Base-by-base conservation (phyloP, 2,888 invertebrate genomes). In the Cosmopolites sordidus region DNA sequence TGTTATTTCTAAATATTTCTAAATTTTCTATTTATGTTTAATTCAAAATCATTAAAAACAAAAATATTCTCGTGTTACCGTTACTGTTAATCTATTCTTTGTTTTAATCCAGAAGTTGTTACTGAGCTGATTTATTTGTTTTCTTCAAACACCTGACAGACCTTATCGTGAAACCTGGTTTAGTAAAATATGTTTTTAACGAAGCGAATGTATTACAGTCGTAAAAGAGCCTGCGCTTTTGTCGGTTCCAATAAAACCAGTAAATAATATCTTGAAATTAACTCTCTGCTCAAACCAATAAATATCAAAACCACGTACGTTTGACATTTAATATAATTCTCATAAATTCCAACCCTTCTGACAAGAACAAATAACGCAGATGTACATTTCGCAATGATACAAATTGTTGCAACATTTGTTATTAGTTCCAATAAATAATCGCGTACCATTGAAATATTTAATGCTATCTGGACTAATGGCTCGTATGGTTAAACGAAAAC, bases 401-500 rank as follows among this genome's bases (percentile, higher is more conserved):
- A 45, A 45, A 46, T 46, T 39, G 39, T 22, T 46, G 27, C 33
- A 46, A 38, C 46, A 46, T 22, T 39, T 15, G 46, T 39, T 46
- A 33, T 39, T 46, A 22, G 46, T 46, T 46, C 39, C 16, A 22
- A 22, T 39, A 46, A 46, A 46, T 46, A 18, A 39, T 37, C 27
- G 12, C 39, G n/a, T 1, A 29, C 39, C 22, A 12, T 11, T 47
- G 16, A 47, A 47, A 47, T 40, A 18, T 39, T 40, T 47, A 47
- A 30, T 30, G 33, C n/a, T 11, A 30, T 43, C 16, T 33, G 44
- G 16, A 44, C 16, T 16, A 15, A 44, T 30, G 14, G 44, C 29
- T 44, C 30, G 18, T n/a, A 27, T 8, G 29, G 5, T 29, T 43
- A 29, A 14, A 12, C 12, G 11, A 8, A 29, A 43, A 29, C 96